Evolutionary conservation across 1,140 invertebrate genomes (phyloP).

Genomic region (Phymorhynchus buccinoides): DNA sequence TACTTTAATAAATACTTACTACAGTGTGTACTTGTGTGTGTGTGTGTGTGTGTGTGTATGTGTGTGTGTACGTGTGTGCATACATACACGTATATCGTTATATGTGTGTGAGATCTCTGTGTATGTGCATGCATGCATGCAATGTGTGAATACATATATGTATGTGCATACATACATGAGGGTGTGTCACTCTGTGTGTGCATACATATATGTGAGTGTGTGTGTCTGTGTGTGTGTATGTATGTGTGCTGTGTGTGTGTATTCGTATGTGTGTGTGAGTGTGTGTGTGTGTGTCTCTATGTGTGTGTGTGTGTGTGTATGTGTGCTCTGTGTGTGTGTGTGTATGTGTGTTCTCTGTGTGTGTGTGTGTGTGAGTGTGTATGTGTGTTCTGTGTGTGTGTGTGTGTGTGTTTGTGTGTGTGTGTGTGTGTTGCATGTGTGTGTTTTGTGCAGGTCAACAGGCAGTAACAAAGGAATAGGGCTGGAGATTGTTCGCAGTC

Average conservation of each 20-base stretch:
- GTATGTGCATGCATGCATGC: background rate
- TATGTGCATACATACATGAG: background rate
- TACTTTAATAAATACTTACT: too few species aligned
- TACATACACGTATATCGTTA: background rate
- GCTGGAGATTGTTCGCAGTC: slow-evolving; percentile 79
- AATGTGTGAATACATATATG: background rate
- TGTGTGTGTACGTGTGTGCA: background rate
- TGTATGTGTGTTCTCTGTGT: background rate
- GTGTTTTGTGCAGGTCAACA: too few species aligned
- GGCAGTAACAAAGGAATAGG: slow-evolving; percentile 84
- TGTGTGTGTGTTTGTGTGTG: background rate
- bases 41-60: background rate
- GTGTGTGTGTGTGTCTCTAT: background rate
- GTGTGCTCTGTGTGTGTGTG: background rate
- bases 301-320: background rate
- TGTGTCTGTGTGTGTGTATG: background rate
- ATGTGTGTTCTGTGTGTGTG: background rate
- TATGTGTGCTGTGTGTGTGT: background rate
- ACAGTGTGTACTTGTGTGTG: background rate
- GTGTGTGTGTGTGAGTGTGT: background rate
- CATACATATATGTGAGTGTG: background rate
- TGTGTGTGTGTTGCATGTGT: slow-evolving; percentile 25
- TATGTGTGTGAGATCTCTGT: too few species aligned
- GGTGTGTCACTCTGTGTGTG: slow-evolving; percentile 7
- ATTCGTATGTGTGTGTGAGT: background rate